Evolutionary conservation across 2,888 invertebrate genomes (phyloP), one percentile per base, ranked within the genome.

Genomic region (Leptinotarsa haldemani): DNA sequence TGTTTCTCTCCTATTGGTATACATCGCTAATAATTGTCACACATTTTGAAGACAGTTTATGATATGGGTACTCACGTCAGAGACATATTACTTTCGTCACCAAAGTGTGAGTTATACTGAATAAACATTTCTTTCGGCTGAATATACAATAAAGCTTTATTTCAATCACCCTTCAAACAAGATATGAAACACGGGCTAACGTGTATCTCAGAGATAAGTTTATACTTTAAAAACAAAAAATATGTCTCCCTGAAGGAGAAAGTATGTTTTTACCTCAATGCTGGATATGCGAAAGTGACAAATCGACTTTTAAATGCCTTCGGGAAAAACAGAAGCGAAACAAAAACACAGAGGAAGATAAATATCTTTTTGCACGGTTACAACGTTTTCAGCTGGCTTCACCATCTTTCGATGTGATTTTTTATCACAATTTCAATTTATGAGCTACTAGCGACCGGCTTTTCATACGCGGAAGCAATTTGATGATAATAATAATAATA

Each of bases 301-400:
- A 77, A 77, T 74, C 71, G 74, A 74, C 68, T 77, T 75, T 77
- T 77, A 77, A 77, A 75, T 73, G 74, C 77, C 71, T 47, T 40
- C 25, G 72, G 75, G 66, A 71, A 74, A 73, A 77, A 75, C 69
- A 74, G 40, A 53, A 69, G 56, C 56, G 76, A 72, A 74, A 77
- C 74, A 77, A 77, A 77, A 77, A 74, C 73, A 71, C 52, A 46
- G 73, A 74, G 68, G 25, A 71, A 75, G 71, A 77, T 77, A 75
- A 75, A 77, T 30, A 30, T 77, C 75, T 75, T 75, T 73, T 64
- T 69, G 30, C 53, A 64, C 46, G 77, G 72, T 69, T 75, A 64
- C 75, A 74, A 73, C 74, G 74, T 74, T 69, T 67, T 63, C 70
- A 25, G 53, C 20, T 69, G 72, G 66, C 66, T 74, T 70, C 67